Conservation (phyloP, 2,113 vertebrate genomes). For the Vidua macroura region DNA sequence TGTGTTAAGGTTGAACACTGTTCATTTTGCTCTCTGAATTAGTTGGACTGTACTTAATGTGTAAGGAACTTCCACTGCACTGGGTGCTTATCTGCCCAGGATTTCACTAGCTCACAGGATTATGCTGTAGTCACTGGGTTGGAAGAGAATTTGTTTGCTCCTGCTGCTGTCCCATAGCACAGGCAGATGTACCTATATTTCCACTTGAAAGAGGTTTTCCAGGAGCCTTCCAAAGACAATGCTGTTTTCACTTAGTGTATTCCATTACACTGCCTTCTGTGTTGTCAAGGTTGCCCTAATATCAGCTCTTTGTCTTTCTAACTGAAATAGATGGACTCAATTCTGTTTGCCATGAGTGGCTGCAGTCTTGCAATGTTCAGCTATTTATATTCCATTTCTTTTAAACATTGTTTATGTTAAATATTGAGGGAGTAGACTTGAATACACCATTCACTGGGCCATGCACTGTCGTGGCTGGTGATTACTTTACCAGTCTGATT, state of each 20-base stretch:
- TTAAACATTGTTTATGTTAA: not conserved
- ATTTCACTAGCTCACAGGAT: not conserved
- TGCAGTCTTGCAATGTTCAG: not conserved
- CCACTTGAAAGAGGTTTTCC: not conserved
- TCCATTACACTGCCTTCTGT: not conserved
- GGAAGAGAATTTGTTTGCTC: not conserved
- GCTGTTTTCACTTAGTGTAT: accelerated
- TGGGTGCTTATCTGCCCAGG: not conserved
- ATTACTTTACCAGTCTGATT: not conserved
- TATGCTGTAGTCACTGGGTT: not conserved
- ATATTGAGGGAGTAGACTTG: not conserved
- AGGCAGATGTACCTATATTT: not conserved
- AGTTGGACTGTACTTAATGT: not conserved
- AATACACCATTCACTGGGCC: not conserved
- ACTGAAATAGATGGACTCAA: not conserved
- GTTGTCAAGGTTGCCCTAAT: not conserved
- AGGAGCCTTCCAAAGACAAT: not conserved
- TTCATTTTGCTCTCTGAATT: not conserved
- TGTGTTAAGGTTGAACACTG: not conserved
- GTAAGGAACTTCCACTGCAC: not conserved
- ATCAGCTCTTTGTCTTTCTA: not conserved
- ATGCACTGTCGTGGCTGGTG: not conserved
- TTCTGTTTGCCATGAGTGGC: not conserved
- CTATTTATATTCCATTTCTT: not conserved
- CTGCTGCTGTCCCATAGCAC: not conserved